These are phyloP conservation scores for Spisula subtruncata DNA, from an alignment of 2,888 invertebrate genomes.

Conservation along the genomic window DNA sequence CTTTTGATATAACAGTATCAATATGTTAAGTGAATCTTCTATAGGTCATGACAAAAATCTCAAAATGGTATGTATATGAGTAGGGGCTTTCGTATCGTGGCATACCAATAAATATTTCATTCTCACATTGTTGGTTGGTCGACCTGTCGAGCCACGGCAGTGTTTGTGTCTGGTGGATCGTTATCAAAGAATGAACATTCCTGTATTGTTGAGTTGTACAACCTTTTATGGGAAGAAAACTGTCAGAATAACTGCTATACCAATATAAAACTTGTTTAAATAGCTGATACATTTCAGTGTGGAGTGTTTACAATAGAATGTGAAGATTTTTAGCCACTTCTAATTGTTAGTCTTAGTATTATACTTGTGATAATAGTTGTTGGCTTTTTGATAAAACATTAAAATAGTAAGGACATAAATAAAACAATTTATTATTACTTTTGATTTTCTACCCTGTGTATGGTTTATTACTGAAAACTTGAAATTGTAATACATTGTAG, in stretches of 20 bases:
- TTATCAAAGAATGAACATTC: neutral
- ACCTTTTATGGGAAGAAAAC: neutral
- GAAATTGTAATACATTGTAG: too few relatives aligned
- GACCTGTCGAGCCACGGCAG: neutral
- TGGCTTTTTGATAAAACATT: neutral
- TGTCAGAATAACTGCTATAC: neutral
- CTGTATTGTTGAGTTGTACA: neutral
- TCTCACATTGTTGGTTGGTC: too few relatives aligned
- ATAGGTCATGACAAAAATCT: too few relatives aligned
- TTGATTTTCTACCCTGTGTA: too few relatives aligned
- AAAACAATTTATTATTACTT: too few relatives aligned
- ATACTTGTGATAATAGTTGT: neutral
- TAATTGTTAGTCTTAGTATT: neutral
- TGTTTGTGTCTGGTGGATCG: too few relatives aligned
- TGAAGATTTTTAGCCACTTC: neutral
- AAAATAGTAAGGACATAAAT: neutral
- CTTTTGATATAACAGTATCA: too few relatives aligned
- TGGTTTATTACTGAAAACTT: too few relatives aligned
- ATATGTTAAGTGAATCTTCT: too few relatives aligned
- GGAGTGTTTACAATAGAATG: conserved; percentile 3
- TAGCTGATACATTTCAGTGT: neutral
- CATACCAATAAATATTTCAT: too few relatives aligned
- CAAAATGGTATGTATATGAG: too few relatives aligned
- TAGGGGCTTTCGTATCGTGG: too few relatives aligned
- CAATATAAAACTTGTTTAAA: neutral